Evolutionary conservation across 2,113 vertebrate genomes (phyloP), one percentile per base, ranked within the genome.

Genomic region (Boulengeromyrus knoepffleri): DNA sequence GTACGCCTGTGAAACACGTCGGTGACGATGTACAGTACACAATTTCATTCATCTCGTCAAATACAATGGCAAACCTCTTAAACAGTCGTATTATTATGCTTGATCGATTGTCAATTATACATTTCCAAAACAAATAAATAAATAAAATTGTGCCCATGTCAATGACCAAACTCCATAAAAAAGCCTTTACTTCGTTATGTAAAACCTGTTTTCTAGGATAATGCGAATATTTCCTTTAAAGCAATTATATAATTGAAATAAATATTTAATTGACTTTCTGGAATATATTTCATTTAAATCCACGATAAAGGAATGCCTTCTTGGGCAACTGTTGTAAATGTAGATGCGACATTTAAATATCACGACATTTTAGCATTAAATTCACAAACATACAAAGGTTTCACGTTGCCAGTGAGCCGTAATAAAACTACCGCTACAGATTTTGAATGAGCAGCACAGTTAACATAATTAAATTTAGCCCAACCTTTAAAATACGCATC

Each of bases 401-500:
- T 52, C 88, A 83, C 47, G 27, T 19, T 5, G 19, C 70, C 88
- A 53, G 17, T 42, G 12, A 52, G 21, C 24, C 47, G 10, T 13
- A 21, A 89, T 80, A 83, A 77, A 89, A 52, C 46, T 89, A 31
- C 70, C 31, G 27, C n/a, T 53, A 42, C 49, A 31, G n/a, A 31
- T 53, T 39, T 52, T 24, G 66, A 83, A 53, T 89, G 31, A 83
- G 31, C 47, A 80, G 47, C 70, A 83, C 70, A 83, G 49, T 53
- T 85, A 85, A 49, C 42, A 9, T 13, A 58, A 58, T 58, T 84
- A 89, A 83, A 89, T 85, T 85, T 45, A 77, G 58, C 85, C 85
- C 89, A 80, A 87, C 85, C 89, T 90, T 88, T 74, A 80, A 46
- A 77, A 88, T 45, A 91, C 91, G 89, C 93, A 89, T 90, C 91